Base-by-base conservation (phyloP, 2,888 invertebrate species). In the Danaus chrysippus region DNA sequence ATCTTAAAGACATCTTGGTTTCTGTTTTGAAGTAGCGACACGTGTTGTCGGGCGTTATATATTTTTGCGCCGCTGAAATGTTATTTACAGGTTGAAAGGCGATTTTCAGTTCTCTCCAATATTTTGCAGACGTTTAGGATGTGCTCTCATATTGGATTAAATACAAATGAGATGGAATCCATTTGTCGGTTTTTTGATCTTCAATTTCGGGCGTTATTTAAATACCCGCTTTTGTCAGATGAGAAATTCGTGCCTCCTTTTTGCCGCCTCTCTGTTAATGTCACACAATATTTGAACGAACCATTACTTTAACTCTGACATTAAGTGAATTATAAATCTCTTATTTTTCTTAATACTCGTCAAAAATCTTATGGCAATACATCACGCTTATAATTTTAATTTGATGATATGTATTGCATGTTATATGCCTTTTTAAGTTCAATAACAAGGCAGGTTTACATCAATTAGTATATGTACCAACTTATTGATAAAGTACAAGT, bases 1-100 rank as follows among this genome's bases (percentile, higher is more conserved):
- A 69, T 66, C 68, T n/a, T 12, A 42, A 49, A 10, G 41, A 19
- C 42, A 61, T 13, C 60, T 46, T 46, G 42, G 58, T 42, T 42
- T 9, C 6, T 42, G 17, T 49, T 52, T 59, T 52, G 52, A 13
- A 56, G 60, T 15, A 58, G 72, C 74, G 76, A 76, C 77, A 77
- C 75, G 76, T 78, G 77, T 77, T 68, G 68, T 67, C 63, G 68
- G 71, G 70, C 74, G 73, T 76, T 77, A 75, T 76, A 81, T 81
- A 81, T 80, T 82, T 80, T 81, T 78, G 79, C 77, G 75, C 70
- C 71, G 71, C 76, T 76, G 79, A 81, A 83, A 83, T 73, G 78
- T 81, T 82, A 82, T 83, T 83, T 82, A 81, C 79, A 75, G 78
- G 73, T 73, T 74, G 78, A 77, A 78, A 78, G 77, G 71, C 79